These are phyloP conservation scores for Onchidella celtica DNA, from an alignment of 2,888 invertebrate species.

Conservation along the genomic window DNA sequence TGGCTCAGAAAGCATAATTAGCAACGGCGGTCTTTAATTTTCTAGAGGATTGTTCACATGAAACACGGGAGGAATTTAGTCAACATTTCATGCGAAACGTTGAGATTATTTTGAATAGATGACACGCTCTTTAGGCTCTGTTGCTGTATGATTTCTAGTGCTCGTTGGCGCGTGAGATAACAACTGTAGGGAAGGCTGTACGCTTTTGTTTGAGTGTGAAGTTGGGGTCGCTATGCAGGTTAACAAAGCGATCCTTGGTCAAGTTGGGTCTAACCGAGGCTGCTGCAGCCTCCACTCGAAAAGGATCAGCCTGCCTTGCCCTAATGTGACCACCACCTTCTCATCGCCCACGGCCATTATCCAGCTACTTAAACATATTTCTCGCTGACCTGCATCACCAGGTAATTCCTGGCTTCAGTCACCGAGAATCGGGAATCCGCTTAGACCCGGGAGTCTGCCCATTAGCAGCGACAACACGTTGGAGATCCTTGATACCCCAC, in stretches of 20 bases:
- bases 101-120: neutral
- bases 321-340: neutral
- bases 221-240: no score
- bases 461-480: no score
- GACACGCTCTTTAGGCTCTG: neutral
- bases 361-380: neutral
- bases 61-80: neutral
- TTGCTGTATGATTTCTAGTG: neutral
- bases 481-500: no score
- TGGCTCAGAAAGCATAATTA: neutral
- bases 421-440: no score
- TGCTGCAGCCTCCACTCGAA: neutral
- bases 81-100: neutral
- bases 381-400: no score
- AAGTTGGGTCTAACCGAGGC: no score
- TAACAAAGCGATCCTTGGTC: no score
- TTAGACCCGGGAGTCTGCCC: no score
- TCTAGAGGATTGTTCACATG: neutral
- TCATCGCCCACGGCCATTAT: neutral
- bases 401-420: no score
- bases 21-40: neutral
- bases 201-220: no score
- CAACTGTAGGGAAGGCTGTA: no score
- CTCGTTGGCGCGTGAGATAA: no score
- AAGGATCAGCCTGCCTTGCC: neutral